These are phyloP conservation scores for Vanessa atalanta DNA, from an alignment of 1,140 invertebrate genomes.

Conservation along the genomic window DNA sequence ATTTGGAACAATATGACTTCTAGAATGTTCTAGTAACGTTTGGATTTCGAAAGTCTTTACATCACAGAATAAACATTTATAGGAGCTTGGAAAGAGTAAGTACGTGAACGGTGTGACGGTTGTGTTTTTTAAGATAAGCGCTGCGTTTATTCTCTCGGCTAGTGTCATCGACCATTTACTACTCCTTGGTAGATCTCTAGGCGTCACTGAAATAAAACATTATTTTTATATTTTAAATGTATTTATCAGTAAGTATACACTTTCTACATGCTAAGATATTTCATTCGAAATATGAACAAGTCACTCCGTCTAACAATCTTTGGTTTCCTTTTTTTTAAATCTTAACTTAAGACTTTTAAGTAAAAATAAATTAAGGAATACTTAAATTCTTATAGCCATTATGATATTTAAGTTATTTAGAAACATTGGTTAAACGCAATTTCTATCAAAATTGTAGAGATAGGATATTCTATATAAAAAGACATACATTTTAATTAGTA, in stretches of 20 bases:
- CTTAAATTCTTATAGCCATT: too few species aligned
- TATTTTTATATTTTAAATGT: background rate
- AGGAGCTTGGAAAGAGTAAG: background rate
- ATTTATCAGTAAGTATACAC: background rate
- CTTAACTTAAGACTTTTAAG: too few species aligned
- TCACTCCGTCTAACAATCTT: too few species aligned
- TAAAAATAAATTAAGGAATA: too few species aligned
- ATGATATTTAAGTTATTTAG: too few species aligned
- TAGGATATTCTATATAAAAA: background rate
- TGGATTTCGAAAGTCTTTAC: background rate
- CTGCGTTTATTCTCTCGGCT: conserved; percentile 26
- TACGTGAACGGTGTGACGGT: conserved; percentile 18
- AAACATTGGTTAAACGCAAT: too few species aligned
- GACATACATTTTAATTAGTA: background rate
- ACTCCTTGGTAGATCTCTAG: conserved; percentile 19
- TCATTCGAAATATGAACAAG: too few species aligned
- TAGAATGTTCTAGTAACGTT: background rate
- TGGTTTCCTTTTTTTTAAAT: too few species aligned
- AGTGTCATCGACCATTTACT: conserved; percentile 27
- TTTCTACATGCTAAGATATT: too few species aligned
- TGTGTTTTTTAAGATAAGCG: conserved; percentile 12
- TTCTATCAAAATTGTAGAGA: too few species aligned
- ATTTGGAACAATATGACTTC: background rate
- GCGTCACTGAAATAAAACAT: conserved; percentile 23
- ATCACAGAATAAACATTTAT: conserved; percentile 11